Evolutionary conservation across 2,888 invertebrate genomes (phyloP).

Genomic region (Microctonus aethiopoides): DNA sequence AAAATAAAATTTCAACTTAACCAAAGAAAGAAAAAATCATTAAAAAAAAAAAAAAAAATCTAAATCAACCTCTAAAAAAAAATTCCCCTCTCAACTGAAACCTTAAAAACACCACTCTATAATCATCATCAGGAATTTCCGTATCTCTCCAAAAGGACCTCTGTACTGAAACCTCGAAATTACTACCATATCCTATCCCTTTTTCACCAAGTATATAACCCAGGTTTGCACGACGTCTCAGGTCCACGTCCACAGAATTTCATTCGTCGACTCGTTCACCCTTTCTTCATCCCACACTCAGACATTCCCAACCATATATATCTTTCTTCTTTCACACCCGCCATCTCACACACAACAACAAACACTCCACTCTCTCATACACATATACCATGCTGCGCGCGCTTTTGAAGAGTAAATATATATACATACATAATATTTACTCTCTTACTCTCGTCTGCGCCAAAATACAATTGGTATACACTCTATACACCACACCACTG

Average conservation of each 20-base stretch:
- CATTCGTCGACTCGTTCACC: background rate
- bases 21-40: background rate
- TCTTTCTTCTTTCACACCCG: conserved; percentile 9
- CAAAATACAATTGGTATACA: background rate
- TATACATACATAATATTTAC: no score
- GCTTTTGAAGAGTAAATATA: no score
- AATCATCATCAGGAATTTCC: background rate
- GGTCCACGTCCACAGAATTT: conserved; percentile 1
- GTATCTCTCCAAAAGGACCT: conserved; percentile 7
- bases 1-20: no score
- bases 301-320: no score
- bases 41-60: background rate
- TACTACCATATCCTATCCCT: background rate
- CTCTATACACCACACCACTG: background rate
- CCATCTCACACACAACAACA: background rate
- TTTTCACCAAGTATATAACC: background rate
- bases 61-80: no score
- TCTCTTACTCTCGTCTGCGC: no score
- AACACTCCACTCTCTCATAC: no score
- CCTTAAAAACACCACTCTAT: conserved; percentile 14
- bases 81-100: background rate
- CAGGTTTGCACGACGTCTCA: conserved; percentile 23
- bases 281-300: background rate
- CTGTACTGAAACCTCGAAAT: conserved; percentile 26
- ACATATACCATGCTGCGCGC: no score